A percentile compares a stretch with the other conserved stretches of the same genome.
Conservation (phyloP, 2,797 vertebrate species). For the Knipowitschia caucasica region DNA sequence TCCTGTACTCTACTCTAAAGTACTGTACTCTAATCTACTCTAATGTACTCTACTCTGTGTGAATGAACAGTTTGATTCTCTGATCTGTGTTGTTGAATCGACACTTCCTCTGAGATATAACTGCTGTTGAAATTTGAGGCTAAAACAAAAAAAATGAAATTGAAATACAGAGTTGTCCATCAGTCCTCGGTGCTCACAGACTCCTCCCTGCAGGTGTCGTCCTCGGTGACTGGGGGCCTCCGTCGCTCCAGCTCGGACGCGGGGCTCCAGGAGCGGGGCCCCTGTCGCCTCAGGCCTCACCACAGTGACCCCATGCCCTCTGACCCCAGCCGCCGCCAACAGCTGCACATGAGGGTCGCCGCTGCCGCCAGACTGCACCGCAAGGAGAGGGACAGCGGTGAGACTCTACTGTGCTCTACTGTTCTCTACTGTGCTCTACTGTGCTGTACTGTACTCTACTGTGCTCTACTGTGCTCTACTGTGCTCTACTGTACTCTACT, state of each 20-base stretch:
- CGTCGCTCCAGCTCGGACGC: slow-evolving; percentile 87
- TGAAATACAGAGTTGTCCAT: too few relatives aligned
- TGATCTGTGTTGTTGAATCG: too few relatives aligned
- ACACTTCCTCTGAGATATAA: too few relatives aligned
- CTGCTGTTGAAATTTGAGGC: too few relatives aligned
- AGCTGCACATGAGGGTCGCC: slow-evolving; percentile 90
- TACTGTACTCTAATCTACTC: too few relatives aligned
- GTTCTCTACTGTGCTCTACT: too few relatives aligned
- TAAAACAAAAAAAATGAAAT: too few relatives aligned
- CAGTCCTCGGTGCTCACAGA: too few relatives aligned
- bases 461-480: background rate
- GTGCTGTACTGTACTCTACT: too few relatives aligned
- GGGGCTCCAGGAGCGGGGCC: slow-evolving; percentile 75
- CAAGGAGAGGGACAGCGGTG: slow-evolving; percentile 70
- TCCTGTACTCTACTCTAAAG: too few relatives aligned
- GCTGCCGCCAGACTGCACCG: slow-evolving; percentile 83
- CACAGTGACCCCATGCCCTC: slow-evolving; percentile 89
- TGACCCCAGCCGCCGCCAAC: slow-evolving; percentile 86
- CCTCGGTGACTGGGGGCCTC: slow-evolving; percentile 74
- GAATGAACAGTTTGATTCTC: too few relatives aligned
- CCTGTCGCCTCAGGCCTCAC: slow-evolving; percentile 84
- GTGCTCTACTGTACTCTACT: background rate
- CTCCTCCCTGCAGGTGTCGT: slow-evolving; percentile 24
- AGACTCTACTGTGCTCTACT: slow-evolving; percentile 21
- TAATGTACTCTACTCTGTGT: too few relatives aligned